A percentile compares a stretch with the other conserved stretches of the same genome.
phyloP scores from a whole-genome alignment of 1,140 invertebrate genomes.

The Phymorhynchus buccinoides region DNA sequence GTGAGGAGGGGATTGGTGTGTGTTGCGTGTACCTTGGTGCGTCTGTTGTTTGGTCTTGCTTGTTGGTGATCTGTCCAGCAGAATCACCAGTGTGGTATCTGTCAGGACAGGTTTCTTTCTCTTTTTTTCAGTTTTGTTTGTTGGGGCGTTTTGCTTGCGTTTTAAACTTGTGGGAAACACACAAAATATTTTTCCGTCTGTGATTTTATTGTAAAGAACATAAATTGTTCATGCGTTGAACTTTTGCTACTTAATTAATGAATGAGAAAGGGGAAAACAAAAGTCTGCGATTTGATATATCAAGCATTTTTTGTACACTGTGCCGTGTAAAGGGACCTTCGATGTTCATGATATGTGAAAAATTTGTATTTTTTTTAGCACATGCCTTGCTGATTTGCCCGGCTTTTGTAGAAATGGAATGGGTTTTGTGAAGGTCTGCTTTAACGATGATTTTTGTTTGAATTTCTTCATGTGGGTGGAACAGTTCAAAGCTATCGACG shows the following conservation, averaged over 20 bases:
- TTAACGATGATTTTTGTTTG: background rate
- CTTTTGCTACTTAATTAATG: slow-evolving; percentile 11
- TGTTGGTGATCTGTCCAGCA: no score
- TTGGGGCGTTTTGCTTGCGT: no score
- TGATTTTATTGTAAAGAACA: background rate
- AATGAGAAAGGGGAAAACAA: no score
- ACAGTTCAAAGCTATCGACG: background rate
- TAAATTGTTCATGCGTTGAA: background rate
- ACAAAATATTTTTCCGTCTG: background rate
- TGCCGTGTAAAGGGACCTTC: slow-evolving; percentile 20
- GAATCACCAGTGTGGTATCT: no score
- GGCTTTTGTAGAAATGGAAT: background rate
- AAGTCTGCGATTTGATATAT: slow-evolving; percentile 9
- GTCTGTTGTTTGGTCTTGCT: no score
- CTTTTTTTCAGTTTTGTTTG: no score
- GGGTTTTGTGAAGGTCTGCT: background rate
- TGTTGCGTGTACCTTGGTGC: no score
- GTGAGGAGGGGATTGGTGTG: no score
- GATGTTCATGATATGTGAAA: background rate
- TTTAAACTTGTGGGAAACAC: background rate
- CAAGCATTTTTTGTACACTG: background rate
- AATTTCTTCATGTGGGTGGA: background rate
- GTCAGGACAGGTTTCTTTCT: no score
- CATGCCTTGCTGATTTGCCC: background rate
- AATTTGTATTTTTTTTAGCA: background rate